phyloP scores from a whole-genome alignment of 2,888 invertebrate species.

The Neoitamus cyanurus region DNA sequence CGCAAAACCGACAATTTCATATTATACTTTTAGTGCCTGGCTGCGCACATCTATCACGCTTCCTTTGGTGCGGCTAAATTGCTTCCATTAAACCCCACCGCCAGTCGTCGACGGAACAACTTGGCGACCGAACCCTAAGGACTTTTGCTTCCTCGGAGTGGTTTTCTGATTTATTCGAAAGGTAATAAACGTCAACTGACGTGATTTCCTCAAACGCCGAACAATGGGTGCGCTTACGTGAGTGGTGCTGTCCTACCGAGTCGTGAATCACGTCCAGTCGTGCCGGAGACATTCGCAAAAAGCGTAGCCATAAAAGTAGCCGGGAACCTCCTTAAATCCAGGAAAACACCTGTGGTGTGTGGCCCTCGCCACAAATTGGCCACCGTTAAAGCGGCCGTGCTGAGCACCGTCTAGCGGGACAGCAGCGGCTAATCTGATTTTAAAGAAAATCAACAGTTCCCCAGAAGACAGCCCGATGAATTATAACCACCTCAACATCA shows the following conservation, averaged over 20 bases:
- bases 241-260: neutral
- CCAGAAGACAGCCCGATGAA: slow-evolving; percentile 10
- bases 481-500: slow-evolving; percentile 39
- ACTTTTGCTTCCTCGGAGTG: neutral
- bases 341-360: neutral
- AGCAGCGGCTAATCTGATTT: slow-evolving; percentile 15
- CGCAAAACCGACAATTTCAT: neutral
- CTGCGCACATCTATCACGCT: neutral
- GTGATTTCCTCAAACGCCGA: slow-evolving; percentile 5
- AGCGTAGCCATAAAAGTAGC: neutral
- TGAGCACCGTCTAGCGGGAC: neutral
- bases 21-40: neutral
- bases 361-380: neutral
- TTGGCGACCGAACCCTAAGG: neutral
- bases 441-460: slow-evolving; percentile 40
- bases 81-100: neutral
- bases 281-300: neutral
- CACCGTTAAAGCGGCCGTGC: neutral
- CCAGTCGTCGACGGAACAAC: neutral
- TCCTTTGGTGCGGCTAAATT: neutral
- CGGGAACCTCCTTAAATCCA: neutral
- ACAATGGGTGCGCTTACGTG: slow-evolving; percentile 1
- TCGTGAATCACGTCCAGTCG: neutral
- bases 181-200: slow-evolving; percentile 13
- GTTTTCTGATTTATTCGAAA: slow-evolving; percentile 25